phyloP scores from a whole-genome alignment of 30 jellyfish, hydroid and myxozoan genomes.

The Cassiopea andromeda region DNA sequence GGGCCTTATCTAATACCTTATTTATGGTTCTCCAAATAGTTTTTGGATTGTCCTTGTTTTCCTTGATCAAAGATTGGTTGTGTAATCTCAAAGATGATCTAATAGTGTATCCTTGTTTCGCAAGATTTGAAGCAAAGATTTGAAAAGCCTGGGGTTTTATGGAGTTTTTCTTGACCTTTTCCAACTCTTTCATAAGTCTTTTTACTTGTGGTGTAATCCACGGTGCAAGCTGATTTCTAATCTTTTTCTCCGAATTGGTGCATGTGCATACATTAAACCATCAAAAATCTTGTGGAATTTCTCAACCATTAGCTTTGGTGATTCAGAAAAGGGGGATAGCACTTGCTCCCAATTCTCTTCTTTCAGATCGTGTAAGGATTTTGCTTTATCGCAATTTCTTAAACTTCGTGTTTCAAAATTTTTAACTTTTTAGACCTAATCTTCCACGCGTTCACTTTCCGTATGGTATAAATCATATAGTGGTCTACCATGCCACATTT shows the following conservation, averaged over 20 bases:
- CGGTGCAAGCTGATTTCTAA: neutral
- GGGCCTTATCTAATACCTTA: no score
- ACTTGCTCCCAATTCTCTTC: neutral
- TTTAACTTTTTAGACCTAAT: no score
- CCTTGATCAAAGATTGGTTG: neutral
- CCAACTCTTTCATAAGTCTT: slow-evolving; percentile 40
- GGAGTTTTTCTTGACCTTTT: slow-evolving; percentile 24
- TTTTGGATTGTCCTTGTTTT: neutral
- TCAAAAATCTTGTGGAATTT: neutral
- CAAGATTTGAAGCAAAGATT: neutral
- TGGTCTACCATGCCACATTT: no score
- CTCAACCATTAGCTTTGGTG: neutral
- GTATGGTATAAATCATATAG: no score
- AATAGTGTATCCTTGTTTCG: no score
- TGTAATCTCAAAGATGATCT: neutral
- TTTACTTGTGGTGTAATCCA: slow-evolving; percentile 18
- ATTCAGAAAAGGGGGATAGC: neutral
- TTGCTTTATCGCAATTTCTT: no score
- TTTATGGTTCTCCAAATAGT: neutral
- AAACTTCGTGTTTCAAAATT: no score
- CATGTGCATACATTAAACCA: neutral
- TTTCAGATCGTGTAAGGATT: neutral
- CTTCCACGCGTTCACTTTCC: no score
- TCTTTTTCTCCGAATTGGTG: neutral
- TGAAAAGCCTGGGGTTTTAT: neutral